Base-by-base conservation (phyloP, 2,113 vertebrate species). In the Steatornis caripensis region DNA sequence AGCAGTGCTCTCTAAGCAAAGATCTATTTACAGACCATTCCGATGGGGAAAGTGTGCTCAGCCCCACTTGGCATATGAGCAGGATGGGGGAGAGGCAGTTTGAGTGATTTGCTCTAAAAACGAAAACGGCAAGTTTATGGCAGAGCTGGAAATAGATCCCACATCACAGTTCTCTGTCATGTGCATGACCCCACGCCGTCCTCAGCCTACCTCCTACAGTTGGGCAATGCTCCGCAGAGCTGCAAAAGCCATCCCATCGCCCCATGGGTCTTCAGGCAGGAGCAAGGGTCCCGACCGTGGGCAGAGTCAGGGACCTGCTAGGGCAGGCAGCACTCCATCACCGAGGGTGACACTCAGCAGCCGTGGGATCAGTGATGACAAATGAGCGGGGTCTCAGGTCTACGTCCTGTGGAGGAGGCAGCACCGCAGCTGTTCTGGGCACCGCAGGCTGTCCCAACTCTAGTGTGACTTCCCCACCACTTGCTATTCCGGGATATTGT, bases 401-500 rank as follows among this genome's bases (percentile, higher is more conserved):
- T 61, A 32, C 0, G 0, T 71, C 79, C 76, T 10, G 49, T 20
- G 8, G 66, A 27, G 26, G 22, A 82, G 37, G 60, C 11, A n/a
- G 64, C 54, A 9, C 70, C 53, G 83, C 75, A 13, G 61, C 55
- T 6, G 0, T 3, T 64, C 41, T 26, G 7, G 66, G 70, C 95
- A 76, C 1, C 0, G 60, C 79, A 89, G 69, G 90, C 80, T 60
- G 90, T 14, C 72, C 84, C 53, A 1, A 0, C 57, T 72, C 22
- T 3, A 27, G 53, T 0, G 0, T 6, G 5, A 75, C 85, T 86
- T 90, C 93, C 85, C 79, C 58, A 48, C 16, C 4, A 2, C 79
- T 14, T 72, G 37, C 95, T 97, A 87, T 97, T 92, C 89, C 70
- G 57, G 91, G 95, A 95, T 49, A 78, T 39, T n/a, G 84, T 86